A percentile compares a stretch with the other conserved stretches of the same genome.
Evolutionary conservation across 2,888 invertebrate genomes (phyloP).

Genomic region (Flabesymbios commensalis): DNA sequence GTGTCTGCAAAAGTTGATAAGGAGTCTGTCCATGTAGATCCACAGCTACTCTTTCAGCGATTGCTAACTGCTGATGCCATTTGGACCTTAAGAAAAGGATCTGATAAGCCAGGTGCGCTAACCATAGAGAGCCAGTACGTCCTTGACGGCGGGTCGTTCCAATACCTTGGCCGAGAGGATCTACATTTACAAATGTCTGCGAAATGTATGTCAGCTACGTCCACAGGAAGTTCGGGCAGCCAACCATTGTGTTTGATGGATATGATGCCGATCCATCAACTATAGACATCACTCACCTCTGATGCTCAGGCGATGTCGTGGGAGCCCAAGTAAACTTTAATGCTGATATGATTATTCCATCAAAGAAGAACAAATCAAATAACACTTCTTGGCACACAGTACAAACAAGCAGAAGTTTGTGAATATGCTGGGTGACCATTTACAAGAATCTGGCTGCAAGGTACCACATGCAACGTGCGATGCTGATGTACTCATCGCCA

Average conservation of each 20-base stretch:
- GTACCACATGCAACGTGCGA: constrained; percentile 34
- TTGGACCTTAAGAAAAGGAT: constrained; percentile 9
- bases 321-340: constrained; percentile 28
- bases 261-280: constrained; percentile 32
- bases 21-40: too few species aligned
- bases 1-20: too few species aligned
- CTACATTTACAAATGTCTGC: constrained; percentile 30
- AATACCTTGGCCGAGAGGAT: constrained; percentile 32
- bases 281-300: constrained; percentile 37
- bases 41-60: too few species aligned
- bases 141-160: constrained; percentile 35
- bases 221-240: constrained; percentile 15
- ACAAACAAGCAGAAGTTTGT: constrained; percentile 42
- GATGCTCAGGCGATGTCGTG: constrained; percentile 28
- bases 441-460: constrained; percentile 14
- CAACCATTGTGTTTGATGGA: constrained; percentile 41
- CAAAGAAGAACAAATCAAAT: too few species aligned
- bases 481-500: constrained; percentile 41
- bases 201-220: constrained; percentile 27
- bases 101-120: background rate
- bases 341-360: constrained; percentile 23
- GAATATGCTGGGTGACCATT: constrained; percentile 18
- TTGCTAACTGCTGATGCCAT: constrained; percentile 37
- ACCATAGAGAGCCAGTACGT: constrained; percentile 16
- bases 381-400: constrained; percentile 34